phyloP scores from a whole-genome alignment of 2,888 invertebrate genomes.

The Scaptomyza tumidula region DNA sequence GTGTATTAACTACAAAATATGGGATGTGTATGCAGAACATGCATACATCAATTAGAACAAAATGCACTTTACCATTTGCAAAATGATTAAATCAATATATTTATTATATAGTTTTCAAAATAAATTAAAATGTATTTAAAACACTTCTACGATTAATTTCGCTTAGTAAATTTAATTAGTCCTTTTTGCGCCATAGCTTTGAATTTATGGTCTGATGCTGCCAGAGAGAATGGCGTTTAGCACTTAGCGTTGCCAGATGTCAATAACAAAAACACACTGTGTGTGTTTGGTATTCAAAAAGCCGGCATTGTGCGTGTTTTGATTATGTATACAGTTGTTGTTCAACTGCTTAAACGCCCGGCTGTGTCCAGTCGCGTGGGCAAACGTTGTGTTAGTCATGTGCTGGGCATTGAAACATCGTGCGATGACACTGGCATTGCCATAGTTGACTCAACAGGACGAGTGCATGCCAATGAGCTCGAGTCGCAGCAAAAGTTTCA shows the following conservation, averaged over 20 bases:
- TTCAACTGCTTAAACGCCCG: constrained; percentile 8
- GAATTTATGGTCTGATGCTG: neutral
- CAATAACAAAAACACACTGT: neutral
- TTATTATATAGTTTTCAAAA: constrained; percentile 72
- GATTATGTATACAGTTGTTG: constrained; percentile 46
- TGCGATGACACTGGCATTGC: constrained; percentile 99
- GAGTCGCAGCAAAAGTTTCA: constrained; percentile 92
- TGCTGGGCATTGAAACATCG: constrained; percentile 98
- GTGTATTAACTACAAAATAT: constrained; percentile 1
- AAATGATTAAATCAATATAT: constrained; percentile 62
- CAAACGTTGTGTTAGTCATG: constrained; percentile 61
- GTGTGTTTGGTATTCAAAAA: constrained; percentile 35
- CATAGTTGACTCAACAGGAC: constrained; percentile 89
- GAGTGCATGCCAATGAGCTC: constrained; percentile 91
- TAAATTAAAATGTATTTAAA: constrained; percentile 33
- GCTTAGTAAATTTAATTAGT: neutral
- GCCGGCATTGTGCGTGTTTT: constrained; percentile 12
- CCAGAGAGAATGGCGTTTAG: neutral
- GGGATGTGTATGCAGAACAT: constrained; percentile 7
- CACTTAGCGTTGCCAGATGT: neutral
- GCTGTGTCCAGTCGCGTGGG: neutral
- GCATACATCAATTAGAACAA: constrained; percentile 18
- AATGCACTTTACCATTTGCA: constrained; percentile 50
- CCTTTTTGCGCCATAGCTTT: neutral
- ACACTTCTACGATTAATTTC: neutral